phyloP scores from a whole-genome alignment of 2,888 invertebrate genomes.

The Cheilosia urbana region DNA sequence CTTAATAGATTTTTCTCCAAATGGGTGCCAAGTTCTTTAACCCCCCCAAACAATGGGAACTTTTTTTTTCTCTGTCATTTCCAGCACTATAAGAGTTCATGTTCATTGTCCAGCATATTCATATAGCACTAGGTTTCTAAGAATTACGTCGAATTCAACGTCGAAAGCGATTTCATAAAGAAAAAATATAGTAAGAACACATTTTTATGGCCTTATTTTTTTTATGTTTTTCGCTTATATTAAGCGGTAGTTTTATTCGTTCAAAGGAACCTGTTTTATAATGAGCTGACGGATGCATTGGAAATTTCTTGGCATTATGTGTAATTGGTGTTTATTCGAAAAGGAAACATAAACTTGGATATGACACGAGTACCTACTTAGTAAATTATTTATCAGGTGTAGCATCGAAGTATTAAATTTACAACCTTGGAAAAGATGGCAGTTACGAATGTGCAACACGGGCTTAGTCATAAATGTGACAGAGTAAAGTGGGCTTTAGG shows the following conservation, averaged over 20 bases:
- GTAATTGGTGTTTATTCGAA: constrained; percentile 1
- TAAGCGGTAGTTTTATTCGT: constrained; percentile 47
- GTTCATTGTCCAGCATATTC: not conserved
- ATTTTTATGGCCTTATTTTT: not conserved
- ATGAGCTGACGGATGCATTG: constrained; percentile 9
- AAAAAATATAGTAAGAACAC: not conserved
- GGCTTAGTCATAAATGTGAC: no score
- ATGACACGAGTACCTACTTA: not conserved
- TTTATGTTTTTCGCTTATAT: constrained; percentile 29
- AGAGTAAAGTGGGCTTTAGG: no score
- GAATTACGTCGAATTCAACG: no score
- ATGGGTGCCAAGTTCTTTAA: constrained; percentile 28
- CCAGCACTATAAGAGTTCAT: constrained; percentile 1
- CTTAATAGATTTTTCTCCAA: not conserved
- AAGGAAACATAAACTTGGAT: not conserved
- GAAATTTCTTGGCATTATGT: not conserved
- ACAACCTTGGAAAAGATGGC: no score
- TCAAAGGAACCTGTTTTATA: constrained; percentile 26
- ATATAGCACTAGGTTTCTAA: constrained; percentile 9
- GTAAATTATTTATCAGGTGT: not conserved
- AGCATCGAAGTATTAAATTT: not conserved
- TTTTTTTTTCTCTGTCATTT: not conserved
- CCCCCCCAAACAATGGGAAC: constrained; percentile 2
- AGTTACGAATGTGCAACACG: no score
- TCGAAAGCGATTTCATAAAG: not conserved